Evolutionary conservation across 35 echinoderm and acorn worm species (phyloP), one percentile per base, ranked within the genome.

Genomic region (Heliocidaris erythrogramma): DNA sequence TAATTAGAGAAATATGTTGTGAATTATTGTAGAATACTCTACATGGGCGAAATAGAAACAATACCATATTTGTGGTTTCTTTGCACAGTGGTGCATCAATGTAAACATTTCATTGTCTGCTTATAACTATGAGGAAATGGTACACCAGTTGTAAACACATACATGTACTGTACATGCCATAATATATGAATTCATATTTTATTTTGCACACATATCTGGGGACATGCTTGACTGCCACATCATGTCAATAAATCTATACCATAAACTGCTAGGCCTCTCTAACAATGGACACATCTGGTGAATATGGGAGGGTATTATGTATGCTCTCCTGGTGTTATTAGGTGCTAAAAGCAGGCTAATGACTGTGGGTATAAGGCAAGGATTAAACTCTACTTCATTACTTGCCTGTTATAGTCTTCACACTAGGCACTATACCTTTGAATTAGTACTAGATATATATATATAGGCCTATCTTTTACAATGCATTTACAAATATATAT

Each of bases 211-310:
- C 65, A 78, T 78, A 78, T 78, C n/a, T 78, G 18, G 21, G 17
- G n/a, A 78, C 65, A 78, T 78, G 65, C 65, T 78, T 78, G 65
- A 78, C 65, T 78, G 65, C 65, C 65, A 78, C 65, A 78, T 78
- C 65, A 27, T n/a, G 65, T 78, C 65, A 78, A 78, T 78, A 78
- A 78, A 78, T 78, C 65, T 78, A 78, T 78, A 78, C 65, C 52
- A 56, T 56, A 56, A 56, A 56, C 52, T n/a, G 27, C 27, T 21
- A 78, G 27, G 65, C 65, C 65, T 78, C 65, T 42, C 1, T 78
- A 78, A 78, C 65, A 78, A 78, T 78, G 65, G 65, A 78, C 17
- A 4, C 65, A 78, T 78, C 65, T 78, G 65, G 65, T n/a, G 27
- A 78, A 4, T 78, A 60, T 69, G 3, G 16, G 65, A 78, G 65